Conservation (phyloP, 2,113 vertebrate species). For the Melanerpes aurifrons region DNA sequence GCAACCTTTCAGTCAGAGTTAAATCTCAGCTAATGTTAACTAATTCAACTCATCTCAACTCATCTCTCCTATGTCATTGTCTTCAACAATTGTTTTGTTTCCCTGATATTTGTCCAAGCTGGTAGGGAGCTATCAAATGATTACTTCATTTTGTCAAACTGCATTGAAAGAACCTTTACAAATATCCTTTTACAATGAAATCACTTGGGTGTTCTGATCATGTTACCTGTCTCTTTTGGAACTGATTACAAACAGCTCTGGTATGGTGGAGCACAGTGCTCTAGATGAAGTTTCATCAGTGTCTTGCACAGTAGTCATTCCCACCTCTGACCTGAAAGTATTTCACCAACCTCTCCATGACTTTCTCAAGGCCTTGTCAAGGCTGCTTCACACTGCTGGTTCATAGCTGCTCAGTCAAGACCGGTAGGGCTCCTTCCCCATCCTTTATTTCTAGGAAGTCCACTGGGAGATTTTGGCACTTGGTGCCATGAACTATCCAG, state of each 20-base stretch:
- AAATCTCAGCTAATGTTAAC: too few relatives aligned
- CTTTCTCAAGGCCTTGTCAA: not conserved
- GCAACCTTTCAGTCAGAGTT: too few relatives aligned
- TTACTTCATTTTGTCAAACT: not conserved
- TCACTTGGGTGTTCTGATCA: not conserved
- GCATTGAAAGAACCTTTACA: not conserved
- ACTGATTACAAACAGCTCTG: not conserved
- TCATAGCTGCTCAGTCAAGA: not conserved
- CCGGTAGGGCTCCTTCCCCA: not conserved
- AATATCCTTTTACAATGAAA: not conserved
- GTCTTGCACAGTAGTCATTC: not conserved
- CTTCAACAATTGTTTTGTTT: too few relatives aligned
- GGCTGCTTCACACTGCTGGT: not conserved
- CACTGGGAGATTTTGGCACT: not conserved
- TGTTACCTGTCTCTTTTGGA: not conserved
- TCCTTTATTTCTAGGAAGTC: not conserved
- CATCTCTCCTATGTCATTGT: too few relatives aligned
- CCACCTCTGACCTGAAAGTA: not conserved
- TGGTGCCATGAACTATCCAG: not conserved
- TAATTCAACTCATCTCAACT: too few relatives aligned
- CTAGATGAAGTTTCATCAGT: not conserved
- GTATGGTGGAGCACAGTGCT: fast-evolving
- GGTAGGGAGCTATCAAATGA: too few relatives aligned
- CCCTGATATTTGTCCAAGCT: too few relatives aligned
- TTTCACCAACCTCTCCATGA: not conserved